Evolutionary conservation across 2,888 invertebrate genomes (phyloP).

Genomic region (Lasioglossum leucozonium): DNA sequence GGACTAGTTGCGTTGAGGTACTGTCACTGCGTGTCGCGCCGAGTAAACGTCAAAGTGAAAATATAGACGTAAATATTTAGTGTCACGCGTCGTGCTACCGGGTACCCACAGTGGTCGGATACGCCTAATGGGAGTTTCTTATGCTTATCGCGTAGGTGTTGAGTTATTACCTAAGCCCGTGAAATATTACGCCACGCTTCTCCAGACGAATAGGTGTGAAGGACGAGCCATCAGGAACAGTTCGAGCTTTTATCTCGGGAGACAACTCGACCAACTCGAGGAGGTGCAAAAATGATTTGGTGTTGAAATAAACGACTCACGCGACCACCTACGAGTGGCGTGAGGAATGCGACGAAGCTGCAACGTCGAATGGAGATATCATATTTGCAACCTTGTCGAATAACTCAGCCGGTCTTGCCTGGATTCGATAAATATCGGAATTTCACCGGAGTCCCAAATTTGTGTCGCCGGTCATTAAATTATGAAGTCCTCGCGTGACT

Average conservation of each 20-base stretch:
- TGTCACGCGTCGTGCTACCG: neutral
- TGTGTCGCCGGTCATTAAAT: neutral
- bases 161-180: neutral
- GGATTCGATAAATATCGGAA: constrained; percentile 4
- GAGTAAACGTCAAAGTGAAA: neutral
- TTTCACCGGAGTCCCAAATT: constrained; percentile 7
- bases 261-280: neutral
- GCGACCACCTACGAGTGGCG: neutral
- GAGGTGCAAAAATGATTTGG: neutral
- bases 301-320: neutral
- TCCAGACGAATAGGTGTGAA: neutral
- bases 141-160: constrained; percentile 7
- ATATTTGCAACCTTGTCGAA: constrained; percentile 4
- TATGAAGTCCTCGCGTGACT: neutral
- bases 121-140: constrained; percentile 11
- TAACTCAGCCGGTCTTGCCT: neutral
- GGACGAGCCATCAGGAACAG: neutral
- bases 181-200: neutral
- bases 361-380: neutral
- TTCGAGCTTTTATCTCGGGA: neutral
- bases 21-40: too few relatives aligned
- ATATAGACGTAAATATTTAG: neutral
- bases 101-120: neutral
- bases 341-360: neutral
- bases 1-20: neutral